Conservation (phyloP, 2,797 vertebrate species). For the Semotilus atromaculatus region DNA sequence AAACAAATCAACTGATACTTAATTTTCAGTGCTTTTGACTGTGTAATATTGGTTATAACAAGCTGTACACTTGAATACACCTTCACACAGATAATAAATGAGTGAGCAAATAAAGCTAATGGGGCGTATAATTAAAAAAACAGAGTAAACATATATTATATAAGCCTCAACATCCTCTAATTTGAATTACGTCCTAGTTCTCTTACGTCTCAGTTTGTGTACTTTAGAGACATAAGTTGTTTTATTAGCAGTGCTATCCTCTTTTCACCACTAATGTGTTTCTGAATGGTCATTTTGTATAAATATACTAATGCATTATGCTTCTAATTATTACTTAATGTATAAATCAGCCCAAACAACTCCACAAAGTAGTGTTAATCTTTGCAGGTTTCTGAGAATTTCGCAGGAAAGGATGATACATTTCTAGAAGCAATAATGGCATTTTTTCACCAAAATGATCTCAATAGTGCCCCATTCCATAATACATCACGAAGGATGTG, state of each 20-base stretch:
- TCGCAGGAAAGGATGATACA: not conserved
- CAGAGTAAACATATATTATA: not conserved
- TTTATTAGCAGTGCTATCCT: not conserved
- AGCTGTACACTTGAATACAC: not conserved
- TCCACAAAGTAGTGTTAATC: not conserved
- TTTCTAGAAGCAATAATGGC: not conserved
- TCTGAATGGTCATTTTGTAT: not conserved
- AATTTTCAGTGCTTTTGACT: not conserved
- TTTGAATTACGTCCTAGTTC: not conserved
- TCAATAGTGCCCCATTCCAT: not conserved
- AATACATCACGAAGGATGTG: not conserved
- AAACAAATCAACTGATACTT: not conserved
- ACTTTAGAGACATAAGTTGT: not conserved
- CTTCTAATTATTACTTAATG: not conserved
- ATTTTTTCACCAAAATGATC: not conserved
- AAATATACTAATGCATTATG: not conserved
- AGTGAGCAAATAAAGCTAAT: slow-evolving; percentile 2
- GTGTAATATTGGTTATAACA: not conserved
- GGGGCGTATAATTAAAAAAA: not conserved
- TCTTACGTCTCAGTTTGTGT: not conserved
- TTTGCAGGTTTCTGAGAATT: not conserved
- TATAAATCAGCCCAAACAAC: not conserved
- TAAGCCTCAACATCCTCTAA: not conserved
- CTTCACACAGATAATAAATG: not conserved
- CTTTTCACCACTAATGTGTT: not conserved